Base-by-base conservation (phyloP, 2,113 vertebrate species). In the Entomyzon cyanotis region DNA sequence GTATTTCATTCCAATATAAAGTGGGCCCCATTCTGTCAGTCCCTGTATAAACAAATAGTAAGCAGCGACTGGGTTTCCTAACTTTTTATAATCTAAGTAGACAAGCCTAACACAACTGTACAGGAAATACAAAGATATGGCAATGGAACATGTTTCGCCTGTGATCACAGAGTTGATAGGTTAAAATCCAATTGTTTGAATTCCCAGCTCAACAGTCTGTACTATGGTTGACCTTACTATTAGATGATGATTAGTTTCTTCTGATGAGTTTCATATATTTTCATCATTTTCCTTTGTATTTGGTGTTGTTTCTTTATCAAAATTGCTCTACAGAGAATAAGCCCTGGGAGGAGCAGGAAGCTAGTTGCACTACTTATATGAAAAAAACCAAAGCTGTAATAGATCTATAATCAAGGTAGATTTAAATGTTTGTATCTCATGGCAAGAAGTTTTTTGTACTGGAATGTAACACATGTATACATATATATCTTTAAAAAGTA, bases 1-100 rank as follows among this genome's bases (percentile, higher is more conserved):
- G 33, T 63, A 22, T 74, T 96, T 92, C 52, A 64, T 92, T 96
- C 75, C 90, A 88, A 39, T 93, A 74, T 33, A 64, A 77, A 86
- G n/a, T 53, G 31, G 24, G 39, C 20, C 63, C 88, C 7, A 1
- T 88, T 92, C 64, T 83, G 44, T 94, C 82, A 90, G 75, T 63
- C 14, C 15, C 31, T 75, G 50, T 73, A 73, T 67, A 96, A 94
- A 95, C 59, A 95, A 90, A 93, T 41, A 84, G 23, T 59, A 47
- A 80, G 52, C 82, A 74, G 55, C 2, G 2, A 59, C 27, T 67
- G 17, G 59, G 59, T 39, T 74, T 56, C 27, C 63, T 69, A 90
- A 67, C 21, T 44, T 81, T 89, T 84, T 35, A 22, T 42, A 84
- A 84, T 82, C 37, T 64, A 79, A 82, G 56, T 25, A 89, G 52